Percentiles rank a stretch among this genome's conserved stretches.
phyloP scores from a whole-genome alignment of 2,888 invertebrate species.

The Caprella mutica region DNA sequence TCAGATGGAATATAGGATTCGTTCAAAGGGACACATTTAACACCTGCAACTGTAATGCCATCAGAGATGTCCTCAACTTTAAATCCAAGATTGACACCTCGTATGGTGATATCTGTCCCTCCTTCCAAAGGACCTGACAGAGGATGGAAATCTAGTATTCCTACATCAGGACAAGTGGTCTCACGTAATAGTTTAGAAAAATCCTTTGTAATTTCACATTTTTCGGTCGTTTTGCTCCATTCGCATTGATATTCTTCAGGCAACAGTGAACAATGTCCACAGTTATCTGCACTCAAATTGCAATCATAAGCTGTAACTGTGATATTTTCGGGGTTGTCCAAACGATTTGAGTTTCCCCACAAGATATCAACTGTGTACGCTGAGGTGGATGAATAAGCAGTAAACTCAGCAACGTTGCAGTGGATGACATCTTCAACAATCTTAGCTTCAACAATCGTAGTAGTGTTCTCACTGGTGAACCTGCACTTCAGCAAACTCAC shows the following conservation, averaged over 20 bases:
- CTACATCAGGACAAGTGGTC: constrained; percentile 89
- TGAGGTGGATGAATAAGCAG: constrained; percentile 65
- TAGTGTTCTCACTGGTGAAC: constrained; percentile 88
- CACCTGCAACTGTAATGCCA: constrained; percentile 83
- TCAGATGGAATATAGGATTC: constrained; percentile 80
- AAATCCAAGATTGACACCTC: constrained; percentile 76
- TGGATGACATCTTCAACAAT: constrained; percentile 83
- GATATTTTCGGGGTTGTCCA: constrained; percentile 92
- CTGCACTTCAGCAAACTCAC: constrained; percentile 89
- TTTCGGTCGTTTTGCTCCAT: constrained; percentile 57
- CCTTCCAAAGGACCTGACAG: constrained; percentile 84
- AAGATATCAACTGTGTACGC: constrained; percentile 89
- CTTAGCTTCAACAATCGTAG: constrained; percentile 81
- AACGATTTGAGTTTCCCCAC: constrained; percentile 86
- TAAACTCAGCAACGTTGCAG: constrained; percentile 85
- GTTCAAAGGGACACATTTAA: constrained; percentile 78
- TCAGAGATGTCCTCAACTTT: constrained; percentile 69
- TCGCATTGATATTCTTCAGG: constrained; percentile 87
- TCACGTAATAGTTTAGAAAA: constrained; percentile 83
- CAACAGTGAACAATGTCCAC: constrained; percentile 87
- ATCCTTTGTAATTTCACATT: constrained; percentile 82
- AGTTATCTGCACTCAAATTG: constrained; percentile 92
- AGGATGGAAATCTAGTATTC: constrained; percentile 71
- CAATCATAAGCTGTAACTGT: constrained; percentile 88
- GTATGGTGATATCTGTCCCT: constrained; percentile 86